Percentiles rank a stretch among this genome's conserved stretches.
phyloP scores from a whole-genome alignment of 2,797 vertebrate genomes.

The Hippoglossus hippoglossus region DNA sequence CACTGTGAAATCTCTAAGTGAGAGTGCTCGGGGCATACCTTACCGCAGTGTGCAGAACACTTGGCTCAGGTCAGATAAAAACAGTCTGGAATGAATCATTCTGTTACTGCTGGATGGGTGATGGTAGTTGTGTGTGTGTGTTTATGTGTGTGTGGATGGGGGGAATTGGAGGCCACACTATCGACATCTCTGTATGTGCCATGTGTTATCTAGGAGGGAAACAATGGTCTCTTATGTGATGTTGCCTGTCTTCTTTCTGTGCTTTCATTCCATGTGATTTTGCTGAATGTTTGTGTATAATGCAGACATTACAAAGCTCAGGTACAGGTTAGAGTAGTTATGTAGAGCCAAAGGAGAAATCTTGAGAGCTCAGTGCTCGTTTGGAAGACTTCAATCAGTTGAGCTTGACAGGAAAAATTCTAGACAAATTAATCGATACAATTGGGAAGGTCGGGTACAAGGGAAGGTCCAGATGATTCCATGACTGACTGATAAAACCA shows the following conservation, averaged over 20 bases:
- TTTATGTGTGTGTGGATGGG: constrained; percentile 12
- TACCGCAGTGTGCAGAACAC: constrained; percentile 60
- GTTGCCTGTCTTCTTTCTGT: not conserved
- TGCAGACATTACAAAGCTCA: not conserved
- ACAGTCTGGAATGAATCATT: constrained; percentile 58
- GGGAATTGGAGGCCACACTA: constrained; percentile 11
- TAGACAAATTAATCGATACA: not conserved
- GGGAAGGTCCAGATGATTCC: not conserved
- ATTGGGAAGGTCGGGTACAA: not conserved
- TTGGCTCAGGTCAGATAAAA: constrained; percentile 69
- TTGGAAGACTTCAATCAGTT: not conserved
- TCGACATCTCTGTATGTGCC: constrained; percentile 3
- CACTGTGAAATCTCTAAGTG: constrained; percentile 42
- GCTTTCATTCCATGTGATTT: not conserved
- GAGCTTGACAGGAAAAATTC: not conserved
- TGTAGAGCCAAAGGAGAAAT: not conserved
- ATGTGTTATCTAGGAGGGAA: not conserved
- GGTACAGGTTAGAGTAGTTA: not conserved
- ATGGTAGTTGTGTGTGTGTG: constrained; percentile 17
- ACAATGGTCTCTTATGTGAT: not conserved
- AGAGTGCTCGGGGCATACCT: constrained; percentile 43
- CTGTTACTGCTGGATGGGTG: constrained; percentile 29
- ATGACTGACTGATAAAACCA: too few relatives aligned
- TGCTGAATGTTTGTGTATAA: not conserved
- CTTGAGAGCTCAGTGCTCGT: not conserved